Evolutionary conservation across 2,113 vertebrate genomes (phyloP).

Genomic region (Tichodroma muraria): DNA sequence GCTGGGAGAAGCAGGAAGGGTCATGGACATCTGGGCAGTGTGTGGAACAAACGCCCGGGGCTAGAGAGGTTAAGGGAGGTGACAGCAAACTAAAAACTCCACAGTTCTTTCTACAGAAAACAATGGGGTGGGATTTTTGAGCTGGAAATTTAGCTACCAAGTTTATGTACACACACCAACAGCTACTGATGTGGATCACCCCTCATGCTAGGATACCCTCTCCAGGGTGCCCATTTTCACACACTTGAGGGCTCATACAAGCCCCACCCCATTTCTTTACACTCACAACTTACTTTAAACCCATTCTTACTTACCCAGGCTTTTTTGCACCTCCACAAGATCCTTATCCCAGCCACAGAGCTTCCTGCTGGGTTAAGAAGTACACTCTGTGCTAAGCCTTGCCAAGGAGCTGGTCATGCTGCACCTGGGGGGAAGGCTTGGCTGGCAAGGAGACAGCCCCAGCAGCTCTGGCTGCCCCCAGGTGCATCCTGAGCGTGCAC

Average conservation of each 20-base stretch:
- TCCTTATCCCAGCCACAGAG: not conserved
- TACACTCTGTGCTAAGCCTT: not conserved
- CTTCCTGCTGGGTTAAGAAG: not conserved
- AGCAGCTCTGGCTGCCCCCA: not conserved
- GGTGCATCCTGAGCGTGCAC: fast-evolving
- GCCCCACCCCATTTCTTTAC: not conserved
- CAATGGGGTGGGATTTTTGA: not conserved
- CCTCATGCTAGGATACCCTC: not conserved
- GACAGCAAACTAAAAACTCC: not conserved
- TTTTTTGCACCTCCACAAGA: not conserved
- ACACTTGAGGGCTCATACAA: not conserved
- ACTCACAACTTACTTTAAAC: not conserved
- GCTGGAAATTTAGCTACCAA: not conserved
- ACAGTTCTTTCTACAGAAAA: not conserved
- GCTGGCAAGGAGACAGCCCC: not conserved
- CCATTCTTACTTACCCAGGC: not conserved
- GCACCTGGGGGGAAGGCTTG: not conserved
- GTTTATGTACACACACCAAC: not conserved
- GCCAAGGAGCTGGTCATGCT: not conserved
- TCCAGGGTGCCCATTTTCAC: not conserved
- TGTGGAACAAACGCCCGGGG: not conserved
- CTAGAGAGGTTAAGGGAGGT: not conserved
- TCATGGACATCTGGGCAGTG: not conserved
- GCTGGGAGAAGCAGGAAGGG: not conserved
- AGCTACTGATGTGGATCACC: not conserved